Evolutionary conservation across 2,113 vertebrate species (phyloP), one percentile per base, ranked within the genome.

Genomic region (Capreolus pygargus): DNA sequence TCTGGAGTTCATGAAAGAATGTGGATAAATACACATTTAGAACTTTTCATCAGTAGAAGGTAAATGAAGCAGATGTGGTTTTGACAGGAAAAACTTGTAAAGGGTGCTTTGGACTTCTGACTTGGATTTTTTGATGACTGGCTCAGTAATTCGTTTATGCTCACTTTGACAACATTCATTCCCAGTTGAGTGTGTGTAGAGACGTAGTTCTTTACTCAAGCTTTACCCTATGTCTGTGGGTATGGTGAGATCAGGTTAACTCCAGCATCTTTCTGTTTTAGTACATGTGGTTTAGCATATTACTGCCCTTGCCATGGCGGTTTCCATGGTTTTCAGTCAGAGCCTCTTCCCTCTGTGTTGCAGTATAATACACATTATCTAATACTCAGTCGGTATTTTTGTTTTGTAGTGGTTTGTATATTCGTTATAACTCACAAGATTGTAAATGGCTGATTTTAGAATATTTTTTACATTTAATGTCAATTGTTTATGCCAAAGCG

Each of bases 1-100:
- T 96, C 36, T 96, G 36, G 94, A 95, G 58, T 86, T 81, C 7
- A 1, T 30, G 16, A 87, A 84, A 74, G 86, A 13, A 4, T 87
- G 7, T 17, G 25, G 89, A 36, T 70, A 90, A 92, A 12, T 27
- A 13, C 27, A 30, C 21, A 57, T 28, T 19, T 87, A n/a, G 88
- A 82, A 88, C 82, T 97, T 97, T 36, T 97, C 21, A 12, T 97
- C 25, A 86, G 58, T 25, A n/a, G 64, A 91, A 90, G 58, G 83
- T 54, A 90, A 93, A 54, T 54, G 94, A 76, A 91, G 64, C 36
- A 67, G 76, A 92, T 58, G 21, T 45, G 25, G 43, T 13, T 30
- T 12, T 61, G 86, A 27, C 76, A 52, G 87, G 50, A 83, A 89
- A 95, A 93, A 12, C 39, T 16, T 88, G 43, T 58, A 50, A 11